These are phyloP conservation scores for Aepyceros melampus DNA, from an alignment of 2,113 vertebrate genomes.

Conservation along the genomic window DNA sequence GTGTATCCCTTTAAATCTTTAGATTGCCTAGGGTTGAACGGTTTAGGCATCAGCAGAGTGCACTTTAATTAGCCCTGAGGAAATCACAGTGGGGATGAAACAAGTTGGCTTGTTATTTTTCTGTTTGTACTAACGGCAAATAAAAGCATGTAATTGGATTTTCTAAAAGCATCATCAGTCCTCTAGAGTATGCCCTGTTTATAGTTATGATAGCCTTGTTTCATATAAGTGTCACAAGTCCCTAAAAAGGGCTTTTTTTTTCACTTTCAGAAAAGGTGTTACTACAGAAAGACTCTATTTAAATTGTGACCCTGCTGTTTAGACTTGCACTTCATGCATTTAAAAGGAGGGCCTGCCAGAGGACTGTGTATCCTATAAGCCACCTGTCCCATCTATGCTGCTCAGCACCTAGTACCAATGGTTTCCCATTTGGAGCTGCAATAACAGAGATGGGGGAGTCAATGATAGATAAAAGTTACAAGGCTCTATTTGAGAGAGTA, in stretches of 20 bases:
- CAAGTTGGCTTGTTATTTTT: constrained; percentile 74
- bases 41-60: constrained; percentile 59
- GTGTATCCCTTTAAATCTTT: constrained; percentile 60
- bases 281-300: background rate
- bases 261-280: constrained; percentile 31
- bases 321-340: background rate
- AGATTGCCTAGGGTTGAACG: constrained; percentile 8
- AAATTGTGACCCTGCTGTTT: background rate
- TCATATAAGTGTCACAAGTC: constrained; percentile 27
- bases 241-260: background rate
- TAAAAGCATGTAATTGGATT: constrained; percentile 72
- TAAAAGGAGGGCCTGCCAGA: background rate
- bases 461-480: background rate
- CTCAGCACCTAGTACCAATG: too few relatives aligned
- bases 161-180: constrained; percentile 53
- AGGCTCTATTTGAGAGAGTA: background rate
- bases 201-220: constrained; percentile 54
- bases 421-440: background rate
- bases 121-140: constrained; percentile 70
- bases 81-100: constrained; percentile 75
- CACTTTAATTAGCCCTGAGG: constrained; percentile 79
- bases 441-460: background rate
- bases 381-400: accelerated
- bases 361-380: background rate
- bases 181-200: constrained; percentile 62